These are phyloP conservation scores for Trichomalopsis sarcophagae DNA, from an alignment of 1,140 invertebrate genomes.

Conservation along the genomic window DNA sequence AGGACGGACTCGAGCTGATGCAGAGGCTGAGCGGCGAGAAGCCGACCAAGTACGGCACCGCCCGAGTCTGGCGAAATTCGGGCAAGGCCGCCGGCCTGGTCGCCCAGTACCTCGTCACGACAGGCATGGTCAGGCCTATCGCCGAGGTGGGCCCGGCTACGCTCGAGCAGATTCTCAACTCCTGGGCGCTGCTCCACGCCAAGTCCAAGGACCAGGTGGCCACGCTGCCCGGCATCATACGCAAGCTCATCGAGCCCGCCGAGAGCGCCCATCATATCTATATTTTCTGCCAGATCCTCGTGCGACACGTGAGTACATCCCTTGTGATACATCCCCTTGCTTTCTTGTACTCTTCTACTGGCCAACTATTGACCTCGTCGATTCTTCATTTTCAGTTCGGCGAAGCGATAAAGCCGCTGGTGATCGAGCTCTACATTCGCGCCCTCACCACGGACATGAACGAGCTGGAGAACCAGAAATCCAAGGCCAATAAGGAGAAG, in stretches of 20 bases:
- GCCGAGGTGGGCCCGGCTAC: constrained; percentile 74
- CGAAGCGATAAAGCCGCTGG: constrained; percentile 78
- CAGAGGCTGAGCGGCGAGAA: constrained; percentile 72
- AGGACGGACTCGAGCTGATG: constrained; percentile 71
- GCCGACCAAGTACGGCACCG: constrained; percentile 72
- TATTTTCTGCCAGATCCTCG: constrained; percentile 76
- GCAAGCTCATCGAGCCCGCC: constrained; percentile 76
- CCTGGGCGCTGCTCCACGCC: constrained; percentile 70
- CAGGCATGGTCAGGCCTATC: constrained; percentile 75
- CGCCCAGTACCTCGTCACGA: constrained; percentile 74
- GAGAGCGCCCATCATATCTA: constrained; percentile 78
- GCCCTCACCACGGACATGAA: constrained; percentile 86
- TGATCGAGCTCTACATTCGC: constrained; percentile 83
- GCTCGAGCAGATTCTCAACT: constrained; percentile 73
- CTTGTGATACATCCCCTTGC: neutral
- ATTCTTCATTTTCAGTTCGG: constrained; percentile 74
- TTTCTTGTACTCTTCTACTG: neutral
- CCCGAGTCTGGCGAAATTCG: constrained; percentile 74
- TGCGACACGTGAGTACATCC: constrained; percentile 75
- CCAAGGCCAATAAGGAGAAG: constrained; percentile 75
- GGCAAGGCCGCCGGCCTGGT: constrained; percentile 74
- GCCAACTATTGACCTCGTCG: neutral
- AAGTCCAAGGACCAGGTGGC: constrained; percentile 68
- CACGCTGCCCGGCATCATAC: constrained; percentile 72
- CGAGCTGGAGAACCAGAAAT: constrained; percentile 82